Conservation (phyloP, 1,140 invertebrate genomes). For the Lanistes nyassanus region DNA sequence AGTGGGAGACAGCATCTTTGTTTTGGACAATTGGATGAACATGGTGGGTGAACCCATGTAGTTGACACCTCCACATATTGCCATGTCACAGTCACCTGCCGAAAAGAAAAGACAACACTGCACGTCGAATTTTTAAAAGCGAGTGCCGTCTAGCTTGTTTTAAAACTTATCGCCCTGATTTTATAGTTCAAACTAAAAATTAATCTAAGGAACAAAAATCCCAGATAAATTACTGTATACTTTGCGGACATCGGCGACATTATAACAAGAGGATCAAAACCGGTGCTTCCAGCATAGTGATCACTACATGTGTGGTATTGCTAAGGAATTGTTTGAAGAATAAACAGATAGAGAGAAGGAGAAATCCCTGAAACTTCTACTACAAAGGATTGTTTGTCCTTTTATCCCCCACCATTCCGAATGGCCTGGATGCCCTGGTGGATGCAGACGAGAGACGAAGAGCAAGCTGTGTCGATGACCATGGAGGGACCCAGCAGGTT, state of each 20-base stretch:
- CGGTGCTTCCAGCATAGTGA: not conserved
- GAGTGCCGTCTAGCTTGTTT: too few relatives aligned
- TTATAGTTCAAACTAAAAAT: too few relatives aligned
- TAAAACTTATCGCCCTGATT: too few relatives aligned
- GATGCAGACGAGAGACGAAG: constrained; percentile 47
- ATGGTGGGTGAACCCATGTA: constrained; percentile 34
- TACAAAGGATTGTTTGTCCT: not conserved
- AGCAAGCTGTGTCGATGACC: constrained; percentile 53
- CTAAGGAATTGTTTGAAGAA: too few relatives aligned
- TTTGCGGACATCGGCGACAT: not conserved
- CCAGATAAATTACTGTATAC: not conserved
- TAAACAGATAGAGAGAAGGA: not conserved
- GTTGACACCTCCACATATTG: constrained; percentile 49
- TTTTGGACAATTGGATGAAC: constrained; percentile 37
- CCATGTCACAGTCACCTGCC: constrained; percentile 37
- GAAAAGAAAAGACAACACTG: not conserved
- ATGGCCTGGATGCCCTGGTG: constrained; percentile 40
- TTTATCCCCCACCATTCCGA: constrained; percentile 27
- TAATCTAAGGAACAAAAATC: not conserved
- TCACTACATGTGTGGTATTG: not conserved
- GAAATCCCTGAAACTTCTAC: not conserved
- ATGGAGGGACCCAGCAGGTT: constrained; percentile 49
- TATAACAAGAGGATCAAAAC: too few relatives aligned
- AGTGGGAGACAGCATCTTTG: constrained; percentile 44
- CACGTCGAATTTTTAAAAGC: too few relatives aligned